Base-by-base conservation (phyloP, 1,140 invertebrate species). In the Cydia fagiglandana region DNA sequence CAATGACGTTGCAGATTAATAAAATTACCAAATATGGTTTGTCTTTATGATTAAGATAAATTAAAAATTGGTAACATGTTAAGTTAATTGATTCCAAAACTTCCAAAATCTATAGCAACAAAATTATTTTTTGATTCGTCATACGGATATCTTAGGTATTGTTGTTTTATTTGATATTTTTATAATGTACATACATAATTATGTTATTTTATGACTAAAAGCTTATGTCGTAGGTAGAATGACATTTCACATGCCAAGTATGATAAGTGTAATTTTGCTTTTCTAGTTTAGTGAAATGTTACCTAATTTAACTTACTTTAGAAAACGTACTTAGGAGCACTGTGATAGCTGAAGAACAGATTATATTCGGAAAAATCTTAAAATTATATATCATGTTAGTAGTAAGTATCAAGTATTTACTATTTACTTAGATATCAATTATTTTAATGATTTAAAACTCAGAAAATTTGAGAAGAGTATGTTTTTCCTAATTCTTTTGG, bases 301-400 rank as follows among this genome's bases (percentile, higher is more conserved):
- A 70, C 66, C 66, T 70, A 70, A 70, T 38, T 38, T 70, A 70
- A 45, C 34, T 20, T 70, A 70, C 28, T 10, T 68, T 34, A 68
- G 64, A 17, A 70, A 38, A 17, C 34, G 66, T 70, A 70, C 66
- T 70, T 41, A 70, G 66, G 66, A 70, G 17, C 66, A 70, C 66
- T 70, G 66, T 70, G 66, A 70, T 70, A 70, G 66, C 15, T 66
- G 64, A 66, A 38, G 61, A 12, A 15, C 13, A 66, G 28, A n/a
- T 66, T 66, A 66, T 66, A 34, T 66, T 30, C 28, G 56, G 56
- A 61, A 61, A 61, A 24, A 61, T 10, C 56, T 61, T 12, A 20
- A 24, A 24, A 2, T 61, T 24, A 61, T 24, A 61, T 61, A 3
- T 61, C 17, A 4, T 53, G 13, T 15, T n/a, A 17, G 13, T 6